Evolutionary conservation across 2,888 invertebrate species (phyloP), one percentile per base, ranked within the genome.

Genomic region (Coleophora flavipennella): DNA sequence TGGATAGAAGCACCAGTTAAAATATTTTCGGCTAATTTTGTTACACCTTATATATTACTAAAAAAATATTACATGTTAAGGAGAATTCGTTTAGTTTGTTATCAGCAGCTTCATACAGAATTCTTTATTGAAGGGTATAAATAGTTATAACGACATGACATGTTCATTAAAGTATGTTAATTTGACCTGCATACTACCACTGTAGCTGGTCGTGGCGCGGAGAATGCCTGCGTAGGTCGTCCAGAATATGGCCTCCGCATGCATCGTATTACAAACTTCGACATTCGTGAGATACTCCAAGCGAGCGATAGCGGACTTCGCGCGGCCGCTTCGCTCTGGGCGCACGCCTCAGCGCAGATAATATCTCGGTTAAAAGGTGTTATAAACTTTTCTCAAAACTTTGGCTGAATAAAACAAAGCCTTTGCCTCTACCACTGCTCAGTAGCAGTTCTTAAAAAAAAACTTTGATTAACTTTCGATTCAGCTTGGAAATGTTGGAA

Each of bases 251-350:
- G 44, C 48, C 47, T 39, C 50, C 62, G 64, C 64, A 67, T 66
- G 62, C 59, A 60, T 63, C 55, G 63, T 73, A 64, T 73, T 75
- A 71, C 72, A 68, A 73, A 66, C 72, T 69, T 66, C 68, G 61
- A 55, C 67, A 67, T 59, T 68, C 60, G 59, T 62, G 59, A 71
- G 67, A 55, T 55, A 55, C 67, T 67, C 62, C 62, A 29, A 33
- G 38, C 36, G 35, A 44, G 45, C 45, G 64, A 70, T 67, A 62
- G 67, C 62, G 59, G 70, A 70, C 62, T 75, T 64, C 55, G 62
- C 65, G 55, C 60, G 61, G 67, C 65, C 68, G 67, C 55, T 63
- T 68, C 72, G 66, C 51, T 55, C 60, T 56, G 67, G 59, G 57
- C 78, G 80, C 76, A 80, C 80, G 83, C 61, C 53, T 61, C 62